Evolutionary conservation across 1,140 invertebrate genomes (phyloP).

Genomic region (Drosophila jambulina): DNA sequence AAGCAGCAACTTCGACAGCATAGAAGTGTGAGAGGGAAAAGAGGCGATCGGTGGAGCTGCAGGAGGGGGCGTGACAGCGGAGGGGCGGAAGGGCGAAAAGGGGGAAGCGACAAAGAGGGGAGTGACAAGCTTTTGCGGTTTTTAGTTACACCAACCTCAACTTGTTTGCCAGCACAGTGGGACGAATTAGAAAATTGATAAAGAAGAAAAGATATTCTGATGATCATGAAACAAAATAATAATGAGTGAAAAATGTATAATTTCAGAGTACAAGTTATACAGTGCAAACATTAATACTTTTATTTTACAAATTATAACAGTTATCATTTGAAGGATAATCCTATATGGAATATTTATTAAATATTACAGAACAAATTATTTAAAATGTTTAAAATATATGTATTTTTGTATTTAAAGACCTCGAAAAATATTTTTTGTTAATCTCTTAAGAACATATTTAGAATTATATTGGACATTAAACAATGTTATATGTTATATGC

Average conservation of each 20-base stretch:
- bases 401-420: too few species aligned
- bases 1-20: conserved; percentile 74
- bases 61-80: conserved; percentile 41
- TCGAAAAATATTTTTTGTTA: too few species aligned
- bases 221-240: neutral
- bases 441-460: too few species aligned
- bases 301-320: too few species aligned
- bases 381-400: too few species aligned
- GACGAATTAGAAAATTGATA: neutral
- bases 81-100: conserved; percentile 4
- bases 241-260: neutral
- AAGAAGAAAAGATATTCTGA: neutral
- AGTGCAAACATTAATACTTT: too few species aligned
- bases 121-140: conserved; percentile 77
- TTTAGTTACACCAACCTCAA: conserved; percentile 72
- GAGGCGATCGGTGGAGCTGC: conserved; percentile 13
- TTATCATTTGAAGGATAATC: too few species aligned
- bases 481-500: too few species aligned
- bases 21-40: conserved; percentile 14
- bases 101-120: conserved; percentile 15
- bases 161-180: conserved; percentile 66
- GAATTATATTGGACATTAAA: neutral
- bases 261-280: neutral
- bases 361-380: too few species aligned
- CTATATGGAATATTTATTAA: too few species aligned